These are phyloP conservation scores for Mustela lutreola DNA, from an alignment of 2,113 vertebrate species.

Conservation along the genomic window DNA sequence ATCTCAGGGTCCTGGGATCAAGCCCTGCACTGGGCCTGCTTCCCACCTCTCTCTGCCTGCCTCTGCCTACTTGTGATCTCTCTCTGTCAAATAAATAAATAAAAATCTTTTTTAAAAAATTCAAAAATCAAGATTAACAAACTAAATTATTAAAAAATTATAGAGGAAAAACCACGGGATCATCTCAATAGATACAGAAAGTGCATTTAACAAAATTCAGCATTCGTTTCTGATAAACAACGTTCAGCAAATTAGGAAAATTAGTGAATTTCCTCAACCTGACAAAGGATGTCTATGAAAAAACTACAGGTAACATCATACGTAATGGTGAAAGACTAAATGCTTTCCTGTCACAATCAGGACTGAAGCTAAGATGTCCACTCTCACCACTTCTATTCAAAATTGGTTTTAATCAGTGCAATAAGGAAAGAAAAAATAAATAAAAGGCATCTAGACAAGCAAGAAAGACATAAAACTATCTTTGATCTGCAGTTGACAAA, in stretches of 20 bases:
- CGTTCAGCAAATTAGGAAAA: neutral
- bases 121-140: slow-evolving; percentile 39
- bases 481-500: neutral
- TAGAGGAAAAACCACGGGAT: neutral
- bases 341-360: neutral
- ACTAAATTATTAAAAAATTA: slow-evolving; percentile 1
- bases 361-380: neutral
- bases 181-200: neutral
- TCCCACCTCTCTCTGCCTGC: too few species aligned
- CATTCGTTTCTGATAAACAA: neutral
- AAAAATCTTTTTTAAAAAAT: neutral
- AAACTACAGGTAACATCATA: neutral
- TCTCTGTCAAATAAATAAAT: too few species aligned
- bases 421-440: neutral
- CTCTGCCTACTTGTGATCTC: too few species aligned
- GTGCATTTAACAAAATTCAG: neutral
- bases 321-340: neutral
- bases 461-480: neutral
- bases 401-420: too few species aligned
- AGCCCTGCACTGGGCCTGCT: too few species aligned
- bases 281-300: neutral
- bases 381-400: neutral
- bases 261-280: too few species aligned
- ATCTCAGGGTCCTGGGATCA: too few species aligned
- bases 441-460: neutral